Evolutionary conservation across 1,140 invertebrate species (phyloP), one percentile per base, ranked within the genome.

Genomic region (Micrasema longulum): DNA sequence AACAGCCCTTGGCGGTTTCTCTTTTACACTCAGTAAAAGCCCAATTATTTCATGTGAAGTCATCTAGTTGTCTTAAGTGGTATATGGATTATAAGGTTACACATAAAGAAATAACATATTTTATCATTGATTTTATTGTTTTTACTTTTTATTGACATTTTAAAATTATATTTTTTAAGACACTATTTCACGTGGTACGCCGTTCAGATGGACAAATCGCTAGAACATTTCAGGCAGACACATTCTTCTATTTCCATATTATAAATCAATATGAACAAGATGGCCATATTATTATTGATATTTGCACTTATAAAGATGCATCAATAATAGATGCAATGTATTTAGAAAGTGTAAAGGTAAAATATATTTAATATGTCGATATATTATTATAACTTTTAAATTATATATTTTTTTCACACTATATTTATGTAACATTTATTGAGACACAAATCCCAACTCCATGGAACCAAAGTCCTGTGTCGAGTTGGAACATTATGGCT

Each of bases 231-330:
- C 78, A 88, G 16, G 87, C 93, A 0, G 90, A 94, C 64, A 82
- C 90, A 0, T 91, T 96, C 70, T 96, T 97, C 78, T 95, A 91
- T 76, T 86, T 97, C 1, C 96, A 97, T 78, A 92, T 95, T 26
- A 95, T 97, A 62, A 97, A 97, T 83, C 90, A 92, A 62, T 97
- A 91, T 78, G 95, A 95, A 78, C 83, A 85, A 48, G 88, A 91
- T 48, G 85, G 87, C 14, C 85, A 89, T 70, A 84, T 93, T 48
- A 80, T 96, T 1, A 80, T 97, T 0, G 95, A 97, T 78, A 87
- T 97, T 41, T 95, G 94, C 77, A 88, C 89, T 53, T 97, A 96
- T 78, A 89, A 91, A 71, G 89, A 96, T 84, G 88, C 93, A 0
- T 87, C 90, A 70, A 92, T 95, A 87, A 80, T 96, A 11, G 90